A percentile compares a stretch with the other conserved stretches of the same genome.
phyloP scores from a whole-genome alignment of 1,140 invertebrate genomes.

The Kradibia gibbosae region DNA sequence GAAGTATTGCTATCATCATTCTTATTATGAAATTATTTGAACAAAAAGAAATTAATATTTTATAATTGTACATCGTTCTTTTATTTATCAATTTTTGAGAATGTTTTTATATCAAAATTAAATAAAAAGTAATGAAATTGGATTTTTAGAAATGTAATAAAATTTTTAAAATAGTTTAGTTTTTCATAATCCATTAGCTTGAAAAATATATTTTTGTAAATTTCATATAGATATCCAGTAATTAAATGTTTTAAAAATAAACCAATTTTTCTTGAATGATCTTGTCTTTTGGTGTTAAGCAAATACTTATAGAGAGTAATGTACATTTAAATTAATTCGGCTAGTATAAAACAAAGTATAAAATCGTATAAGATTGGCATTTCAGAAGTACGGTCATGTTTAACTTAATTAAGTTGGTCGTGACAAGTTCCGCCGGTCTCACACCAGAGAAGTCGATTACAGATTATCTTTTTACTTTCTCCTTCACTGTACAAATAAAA shows the following conservation, averaged over 20 bases:
- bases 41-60: too few relatives aligned
- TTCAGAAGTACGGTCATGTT: conserved; percentile 48
- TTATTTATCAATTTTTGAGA: background rate
- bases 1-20: too few relatives aligned
- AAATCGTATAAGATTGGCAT: conserved; percentile 1
- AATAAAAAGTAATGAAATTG: background rate
- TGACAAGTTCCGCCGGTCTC: conserved; percentile 61
- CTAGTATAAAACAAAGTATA: background rate
- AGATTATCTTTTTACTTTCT: background rate
- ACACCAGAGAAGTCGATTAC: conserved; percentile 52
- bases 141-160: background rate
- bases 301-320: background rate
- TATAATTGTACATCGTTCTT: too few relatives aligned
- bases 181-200: background rate
- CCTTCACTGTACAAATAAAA: background rate
- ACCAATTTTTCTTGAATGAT: background rate
- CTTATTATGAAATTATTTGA: too few relatives aligned
- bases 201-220: background rate
- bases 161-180: background rate
- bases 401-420: conserved; percentile 63
- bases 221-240: background rate
- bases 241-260: background rate
- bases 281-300: background rate
- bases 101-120: background rate
- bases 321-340: background rate